Evolutionary conservation across 2,113 vertebrate species (phyloP).

Genomic region (Bucco capensis): DNA sequence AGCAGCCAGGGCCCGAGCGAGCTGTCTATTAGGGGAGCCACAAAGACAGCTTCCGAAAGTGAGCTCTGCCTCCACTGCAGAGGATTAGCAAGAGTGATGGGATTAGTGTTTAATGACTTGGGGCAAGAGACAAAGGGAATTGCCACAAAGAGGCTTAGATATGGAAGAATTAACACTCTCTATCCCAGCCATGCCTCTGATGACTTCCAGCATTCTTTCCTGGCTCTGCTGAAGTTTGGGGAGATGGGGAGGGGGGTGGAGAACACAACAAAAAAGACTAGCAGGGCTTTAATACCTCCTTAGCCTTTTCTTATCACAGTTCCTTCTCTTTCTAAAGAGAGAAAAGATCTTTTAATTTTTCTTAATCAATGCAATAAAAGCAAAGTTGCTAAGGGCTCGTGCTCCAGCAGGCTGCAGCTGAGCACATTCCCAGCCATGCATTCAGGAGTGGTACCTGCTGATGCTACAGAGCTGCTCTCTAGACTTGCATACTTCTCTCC

Average conservation of each 20-base stretch:
- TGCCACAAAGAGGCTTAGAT: constrained; percentile 88
- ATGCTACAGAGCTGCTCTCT: not conserved
- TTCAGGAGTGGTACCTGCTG: not conserved
- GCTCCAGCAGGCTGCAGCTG: not conserved
- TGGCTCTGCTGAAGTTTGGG: constrained; percentile 40
- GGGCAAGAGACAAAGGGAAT: constrained; percentile 89
- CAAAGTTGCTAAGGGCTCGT: not conserved
- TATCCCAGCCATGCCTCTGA: constrained; percentile 77
- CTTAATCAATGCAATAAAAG: constrained; percentile 6
- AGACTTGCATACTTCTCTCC: no score
- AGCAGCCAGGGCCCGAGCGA: constrained; percentile 78
- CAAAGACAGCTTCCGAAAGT: constrained; percentile 88
- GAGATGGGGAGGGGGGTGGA: not conserved
- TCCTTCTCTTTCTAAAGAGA: constrained; percentile 15
- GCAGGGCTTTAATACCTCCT: constrained; percentile 59
- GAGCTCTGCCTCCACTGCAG: constrained; percentile 84
- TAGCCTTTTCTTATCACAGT: constrained; percentile 60
- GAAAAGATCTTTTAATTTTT: constrained; percentile 68
- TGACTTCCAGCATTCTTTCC: constrained; percentile 80
- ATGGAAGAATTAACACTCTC: constrained; percentile 92
- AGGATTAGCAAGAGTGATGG: constrained; percentile 98
- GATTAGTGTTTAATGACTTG: constrained; percentile 99
- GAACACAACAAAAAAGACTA: constrained; percentile 23
- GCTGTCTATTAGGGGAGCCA: constrained; percentile 84
- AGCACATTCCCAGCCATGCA: not conserved